Evolutionary conservation across 1,140 invertebrate species (phyloP), one percentile per base, ranked within the genome.

Genomic region (Lethocerus indicus): DNA sequence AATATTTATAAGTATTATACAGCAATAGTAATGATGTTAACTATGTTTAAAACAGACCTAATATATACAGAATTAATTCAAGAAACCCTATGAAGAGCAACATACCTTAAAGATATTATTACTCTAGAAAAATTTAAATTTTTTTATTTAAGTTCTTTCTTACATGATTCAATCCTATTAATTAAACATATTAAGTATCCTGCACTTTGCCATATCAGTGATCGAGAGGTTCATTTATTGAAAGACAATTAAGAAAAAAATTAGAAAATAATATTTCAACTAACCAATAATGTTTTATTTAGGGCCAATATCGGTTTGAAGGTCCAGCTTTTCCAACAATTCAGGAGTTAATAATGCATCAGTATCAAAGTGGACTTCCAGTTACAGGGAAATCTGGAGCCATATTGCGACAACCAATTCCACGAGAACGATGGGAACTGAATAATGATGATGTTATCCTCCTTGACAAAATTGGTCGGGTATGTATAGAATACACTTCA

Each of bases 361-460:
- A 96, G 65, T 76, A 80, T 57, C 74, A 82, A 52, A 86, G 81
- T 51, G 81, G 81, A 12, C 68, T 82, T 47, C 80, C 90, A 3
- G 88, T 97, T 1, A 96, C 93, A 1, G 83, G 81, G 57, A 79
- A 89, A 56, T 93, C 89, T 2, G 89, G 90, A 47, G 87, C 90
- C 39, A 78, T 95, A 58, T 70, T 97, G 7, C 75, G 83, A 53
- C 80, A 78, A 39, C 85, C 91, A 1, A 84, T 97, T 54, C 77
- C 80, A 2, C 69, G 90, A n/a, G 90, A 95, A 72, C 75, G 80
- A 47, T 96, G 93, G 92, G 91, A 97, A 62, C 72, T 97, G 0
- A 92, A 90, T 62, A 96, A 96, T 65, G 91, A 96, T 63, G 88
- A 96, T 67, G 87, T 97, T 41, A 75, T 85, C 50, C 68, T 96